Evolutionary conservation across 1,140 invertebrate species (phyloP).

Genomic region (Monomorium pharaonis): DNA sequence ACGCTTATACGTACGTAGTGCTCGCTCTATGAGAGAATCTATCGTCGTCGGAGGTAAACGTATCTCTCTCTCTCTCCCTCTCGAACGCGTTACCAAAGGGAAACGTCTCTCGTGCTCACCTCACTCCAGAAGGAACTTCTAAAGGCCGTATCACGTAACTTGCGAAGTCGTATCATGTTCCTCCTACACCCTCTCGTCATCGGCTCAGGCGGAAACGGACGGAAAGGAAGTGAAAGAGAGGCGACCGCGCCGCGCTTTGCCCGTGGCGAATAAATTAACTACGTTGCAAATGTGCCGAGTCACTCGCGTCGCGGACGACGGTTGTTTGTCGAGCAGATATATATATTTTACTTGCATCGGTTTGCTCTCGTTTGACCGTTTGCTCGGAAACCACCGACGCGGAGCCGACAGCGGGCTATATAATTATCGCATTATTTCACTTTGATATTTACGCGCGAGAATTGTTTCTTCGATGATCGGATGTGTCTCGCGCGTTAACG

Average conservation of each 20-base stretch:
- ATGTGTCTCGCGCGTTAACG: neutral
- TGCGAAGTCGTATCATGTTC: neutral
- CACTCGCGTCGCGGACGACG: neutral
- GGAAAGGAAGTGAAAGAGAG: neutral
- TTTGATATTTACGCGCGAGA: neutral
- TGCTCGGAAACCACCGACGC: neutral
- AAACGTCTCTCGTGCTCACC: neutral
- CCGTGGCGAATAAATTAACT: neutral
- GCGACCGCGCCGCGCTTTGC: neutral
- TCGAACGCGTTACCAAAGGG: too few relatives aligned
- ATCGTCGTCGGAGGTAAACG: neutral
- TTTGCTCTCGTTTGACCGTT: neutral
- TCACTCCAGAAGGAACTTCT: neutral
- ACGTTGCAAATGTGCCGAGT: neutral
- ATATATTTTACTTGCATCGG: too few relatives aligned
- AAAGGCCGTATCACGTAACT: too few relatives aligned
- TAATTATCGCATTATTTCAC: neutral
- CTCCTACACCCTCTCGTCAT: too few relatives aligned
- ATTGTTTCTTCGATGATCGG: slow-evolving; percentile 7
- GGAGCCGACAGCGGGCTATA: neutral
- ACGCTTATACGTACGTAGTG: too few relatives aligned
- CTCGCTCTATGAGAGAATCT: too few relatives aligned
- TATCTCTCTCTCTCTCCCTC: neutral
- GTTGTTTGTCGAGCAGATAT: neutral
- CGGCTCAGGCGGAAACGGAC: neutral